phyloP scores from a whole-genome alignment of 2,888 invertebrate species.

The Pediacus dermestoides region DNA sequence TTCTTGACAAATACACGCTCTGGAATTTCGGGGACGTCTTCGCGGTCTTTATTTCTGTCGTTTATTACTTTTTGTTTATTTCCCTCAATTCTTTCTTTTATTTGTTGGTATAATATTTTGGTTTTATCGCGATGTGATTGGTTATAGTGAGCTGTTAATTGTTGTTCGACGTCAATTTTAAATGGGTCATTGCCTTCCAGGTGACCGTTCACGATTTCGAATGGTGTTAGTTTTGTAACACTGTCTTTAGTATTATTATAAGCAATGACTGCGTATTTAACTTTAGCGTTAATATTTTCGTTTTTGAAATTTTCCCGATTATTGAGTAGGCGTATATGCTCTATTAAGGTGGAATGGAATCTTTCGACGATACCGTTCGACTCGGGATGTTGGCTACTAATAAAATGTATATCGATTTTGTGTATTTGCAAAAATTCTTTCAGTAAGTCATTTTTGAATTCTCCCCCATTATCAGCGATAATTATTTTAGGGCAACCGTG shows the following conservation, averaged over 20 bases:
- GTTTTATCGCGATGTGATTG: conserved; percentile 16
- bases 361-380: conserved; percentile 23
- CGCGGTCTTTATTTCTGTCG: background rate
- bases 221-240: conserved; percentile 17
- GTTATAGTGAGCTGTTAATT: conserved; percentile 13
- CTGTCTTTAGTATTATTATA: conserved; percentile 21
- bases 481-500: conserved; percentile 21
- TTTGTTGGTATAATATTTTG: conserved; percentile 14
- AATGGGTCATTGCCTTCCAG: conserved; percentile 15
- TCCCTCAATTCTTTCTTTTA: conserved; percentile 2
- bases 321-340: conserved; percentile 15
- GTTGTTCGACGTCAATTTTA: conserved; percentile 16
- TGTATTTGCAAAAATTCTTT: conserved; percentile 21
- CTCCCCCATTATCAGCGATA: conserved; percentile 23
- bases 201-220: conserved; percentile 20
- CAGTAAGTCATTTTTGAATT: conserved; percentile 22
- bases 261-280: conserved; percentile 14
- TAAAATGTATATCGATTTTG: conserved; percentile 24
- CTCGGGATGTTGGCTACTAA: conserved; percentile 20
- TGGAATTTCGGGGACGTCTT: background rate
- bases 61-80: background rate
- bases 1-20: conserved; percentile 2
- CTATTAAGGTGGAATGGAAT: conserved; percentile 18
- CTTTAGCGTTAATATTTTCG: conserved; percentile 10
- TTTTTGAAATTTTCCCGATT: conserved; percentile 11